These are phyloP conservation scores for Noctua janthe DNA, from an alignment of 2,888 invertebrate species.

Conservation along the genomic window DNA sequence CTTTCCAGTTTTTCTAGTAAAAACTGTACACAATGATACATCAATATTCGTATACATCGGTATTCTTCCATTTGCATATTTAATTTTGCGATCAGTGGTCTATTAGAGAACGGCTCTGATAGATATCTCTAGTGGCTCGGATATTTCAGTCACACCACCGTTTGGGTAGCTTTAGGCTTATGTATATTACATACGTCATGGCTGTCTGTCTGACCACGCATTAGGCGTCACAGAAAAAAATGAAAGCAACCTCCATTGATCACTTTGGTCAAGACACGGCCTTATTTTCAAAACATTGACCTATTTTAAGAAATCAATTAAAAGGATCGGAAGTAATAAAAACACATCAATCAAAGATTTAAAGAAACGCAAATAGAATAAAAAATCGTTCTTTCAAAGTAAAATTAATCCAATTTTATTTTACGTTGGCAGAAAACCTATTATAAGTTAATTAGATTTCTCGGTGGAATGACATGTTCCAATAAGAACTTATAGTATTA, in stretches of 20 bases:
- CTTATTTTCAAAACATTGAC: background rate
- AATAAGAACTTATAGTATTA: constrained; percentile 30
- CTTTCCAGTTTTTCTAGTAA: too few relatives aligned
- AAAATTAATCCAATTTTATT: constrained; percentile 36
- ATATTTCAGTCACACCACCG: background rate
- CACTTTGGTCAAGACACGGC: background rate
- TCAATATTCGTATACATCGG: too few relatives aligned
- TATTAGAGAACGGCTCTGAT: too few relatives aligned
- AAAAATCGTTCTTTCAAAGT: background rate
- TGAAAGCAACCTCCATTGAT: background rate
- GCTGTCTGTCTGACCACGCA: background rate
- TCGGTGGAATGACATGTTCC: constrained; percentile 26
- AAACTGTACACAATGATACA: too few relatives aligned
- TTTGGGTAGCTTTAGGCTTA: too few relatives aligned
- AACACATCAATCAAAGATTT: background rate
- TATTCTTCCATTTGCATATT: too few relatives aligned
- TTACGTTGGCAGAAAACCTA: constrained; percentile 31
- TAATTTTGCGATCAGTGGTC: too few relatives aligned
- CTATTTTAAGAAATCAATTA: background rate
- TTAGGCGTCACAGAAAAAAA: background rate
- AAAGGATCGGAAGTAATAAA: background rate
- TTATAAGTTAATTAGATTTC: constrained; percentile 48
- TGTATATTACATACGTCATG: background rate
- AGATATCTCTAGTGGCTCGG: background rate
- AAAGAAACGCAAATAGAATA: background rate